Base-by-base conservation (phyloP, 1,140 invertebrate genomes). In the Drosophila sechellia region DNA sequence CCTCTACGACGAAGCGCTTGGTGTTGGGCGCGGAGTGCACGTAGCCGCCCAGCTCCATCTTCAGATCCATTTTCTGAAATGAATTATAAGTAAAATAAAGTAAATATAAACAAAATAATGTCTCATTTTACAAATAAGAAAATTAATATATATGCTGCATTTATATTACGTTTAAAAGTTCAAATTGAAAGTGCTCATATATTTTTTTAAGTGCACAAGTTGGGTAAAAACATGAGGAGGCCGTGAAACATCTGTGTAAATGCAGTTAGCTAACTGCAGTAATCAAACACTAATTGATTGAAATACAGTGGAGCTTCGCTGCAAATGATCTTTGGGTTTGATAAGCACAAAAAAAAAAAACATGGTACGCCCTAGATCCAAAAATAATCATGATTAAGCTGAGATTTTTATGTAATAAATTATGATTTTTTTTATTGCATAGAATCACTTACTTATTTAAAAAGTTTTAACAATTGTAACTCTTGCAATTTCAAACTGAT, bases 1-100 rank as follows among this genome's bases (percentile, higher is more conserved):
- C 87, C 60, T 92, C 90, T 48, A 91, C 77, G 3, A 92, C 81
- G 50, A 90, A 92, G 6, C 90, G 84, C 45, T 90, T 92, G 42
- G 76, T 79, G 55, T 77, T 86, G 49, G 79, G 63, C 35, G 75
- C 66, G 12, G 81, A 76, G 56, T 80, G 89, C n/a, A 78, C 42
- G 63, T 71, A 79, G 45, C 50, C 77, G 13, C 74, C 75, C 59
- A 81, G 37, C 31, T 89, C 84, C 75, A 77, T 89, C 60, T 20
- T 68, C 12, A 57, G 34, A 52, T 71, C 65, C 68, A 70, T 71
- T 27, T n/a, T 70, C 52, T 71, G 42, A n/a, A 60, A 43, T 61
- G 31, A 53, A 42, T 43, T 22, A 22, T 22, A 22, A 22, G 20
- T 17, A 17, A 17, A 17, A 17, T 17, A 17, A 17, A 17, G 17